Evolutionary conservation across 2,797 vertebrate species (phyloP).

Genomic region (Bovichtus variegatus): DNA sequence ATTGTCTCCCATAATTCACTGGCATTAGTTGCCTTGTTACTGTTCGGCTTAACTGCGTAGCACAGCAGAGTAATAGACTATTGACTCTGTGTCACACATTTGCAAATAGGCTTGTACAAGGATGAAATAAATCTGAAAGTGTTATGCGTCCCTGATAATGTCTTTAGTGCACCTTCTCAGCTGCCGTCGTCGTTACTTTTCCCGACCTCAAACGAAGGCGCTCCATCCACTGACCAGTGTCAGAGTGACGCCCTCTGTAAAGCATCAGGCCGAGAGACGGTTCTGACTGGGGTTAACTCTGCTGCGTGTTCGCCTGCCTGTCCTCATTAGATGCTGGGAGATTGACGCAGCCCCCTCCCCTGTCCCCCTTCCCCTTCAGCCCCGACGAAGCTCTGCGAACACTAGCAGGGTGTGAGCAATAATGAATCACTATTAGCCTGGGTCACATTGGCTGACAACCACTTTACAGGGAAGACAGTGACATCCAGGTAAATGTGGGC

Average conservation of each 20-base stretch:
- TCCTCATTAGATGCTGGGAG: slow-evolving; percentile 73
- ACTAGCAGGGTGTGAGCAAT: slow-evolving; percentile 64
- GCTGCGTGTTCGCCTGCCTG: slow-evolving; percentile 70
- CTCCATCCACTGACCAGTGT: neutral
- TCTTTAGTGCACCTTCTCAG: slow-evolving; percentile 21
- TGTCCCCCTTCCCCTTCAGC: slow-evolving; percentile 10
- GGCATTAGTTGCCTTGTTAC: slow-evolving; percentile 38
- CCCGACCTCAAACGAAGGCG: neutral
- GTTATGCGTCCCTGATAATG: slow-evolving; percentile 10
- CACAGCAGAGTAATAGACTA: slow-evolving; percentile 49
- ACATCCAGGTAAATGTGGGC: slow-evolving; percentile 55
- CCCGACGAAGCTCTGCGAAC: slow-evolving; percentile 51
- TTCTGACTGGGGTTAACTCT: slow-evolving; percentile 53
- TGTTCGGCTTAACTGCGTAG: slow-evolving; percentile 11
- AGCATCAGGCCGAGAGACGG: slow-evolving; percentile 44
- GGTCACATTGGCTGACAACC: slow-evolving; percentile 74
- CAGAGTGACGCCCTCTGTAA: slow-evolving; percentile 31
- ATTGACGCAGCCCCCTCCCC: slow-evolving; percentile 56
- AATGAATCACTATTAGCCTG: slow-evolving; percentile 80
- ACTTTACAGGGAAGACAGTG: slow-evolving; percentile 63
- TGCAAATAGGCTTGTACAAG: slow-evolving; percentile 52
- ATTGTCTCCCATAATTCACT: slow-evolving; percentile 21
- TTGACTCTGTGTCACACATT: slow-evolving; percentile 56
- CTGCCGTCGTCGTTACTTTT: slow-evolving; percentile 1
- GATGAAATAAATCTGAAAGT: slow-evolving; percentile 49